phyloP scores from a whole-genome alignment of 2,113 vertebrate species.

The Orcinus orca region DNA sequence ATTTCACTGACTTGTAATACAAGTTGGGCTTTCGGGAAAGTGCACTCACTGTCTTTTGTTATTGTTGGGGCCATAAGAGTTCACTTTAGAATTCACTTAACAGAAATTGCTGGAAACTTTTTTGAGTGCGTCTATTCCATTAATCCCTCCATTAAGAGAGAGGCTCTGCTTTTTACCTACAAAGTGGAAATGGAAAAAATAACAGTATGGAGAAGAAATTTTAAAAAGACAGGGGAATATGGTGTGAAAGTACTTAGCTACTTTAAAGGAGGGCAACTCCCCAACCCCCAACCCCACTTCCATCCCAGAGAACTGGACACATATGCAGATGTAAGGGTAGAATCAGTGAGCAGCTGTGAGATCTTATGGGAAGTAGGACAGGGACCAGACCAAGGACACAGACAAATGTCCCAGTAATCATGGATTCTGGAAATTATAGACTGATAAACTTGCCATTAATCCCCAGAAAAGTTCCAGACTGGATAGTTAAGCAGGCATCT shows the following conservation, averaged over 20 bases:
- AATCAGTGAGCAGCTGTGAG: background rate
- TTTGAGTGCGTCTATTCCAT: conserved; percentile 31
- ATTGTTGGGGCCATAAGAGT: background rate
- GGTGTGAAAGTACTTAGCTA: background rate
- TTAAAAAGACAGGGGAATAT: background rate
- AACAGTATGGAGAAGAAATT: background rate
- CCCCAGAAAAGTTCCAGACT: background rate
- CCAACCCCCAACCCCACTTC: background rate
- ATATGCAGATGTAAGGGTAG: background rate
- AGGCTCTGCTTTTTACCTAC: background rate
- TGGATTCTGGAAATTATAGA: background rate
- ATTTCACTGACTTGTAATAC: conserved; percentile 1
- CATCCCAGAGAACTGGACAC: background rate
- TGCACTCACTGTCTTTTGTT: background rate
- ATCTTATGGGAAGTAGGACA: background rate
- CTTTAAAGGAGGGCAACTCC: background rate
- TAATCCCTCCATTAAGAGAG: conserved; percentile 31
- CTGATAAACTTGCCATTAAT: background rate
- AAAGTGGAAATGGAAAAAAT: conserved; percentile 49
- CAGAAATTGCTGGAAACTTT: conserved; percentile 46
- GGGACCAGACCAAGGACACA: background rate
- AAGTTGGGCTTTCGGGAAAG: background rate
- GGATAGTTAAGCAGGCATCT: background rate
- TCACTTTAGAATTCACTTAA: conserved; percentile 46
- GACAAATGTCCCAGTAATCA: background rate